Base-by-base conservation (phyloP, 2,888 invertebrate species). In the Melipona bicolor region DNA sequence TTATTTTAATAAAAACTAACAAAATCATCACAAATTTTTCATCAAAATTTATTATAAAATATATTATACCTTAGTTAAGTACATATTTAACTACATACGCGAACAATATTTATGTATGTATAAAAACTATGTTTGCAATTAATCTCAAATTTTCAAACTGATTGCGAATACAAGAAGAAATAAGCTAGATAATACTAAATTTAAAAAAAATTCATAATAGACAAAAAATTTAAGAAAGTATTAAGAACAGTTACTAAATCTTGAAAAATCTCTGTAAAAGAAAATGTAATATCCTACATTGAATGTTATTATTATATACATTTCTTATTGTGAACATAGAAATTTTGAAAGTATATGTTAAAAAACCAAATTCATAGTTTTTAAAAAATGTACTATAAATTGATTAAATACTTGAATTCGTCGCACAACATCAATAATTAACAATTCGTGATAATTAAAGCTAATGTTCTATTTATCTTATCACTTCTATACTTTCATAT, bases 21-120 rank as follows among this genome's bases (percentile, higher is more conserved):
- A 43, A n/a, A 49, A 49, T 54, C 27, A 15, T 17, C 4, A 21
- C 27, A 64, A 74, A 52, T 79, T 89, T 89, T 83, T 85, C 85
- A 87, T 2, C 85, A 92, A 93, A 91, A 88, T 94, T 93, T 93
- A 93, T 94, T 93, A 94, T 93, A 94, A 94, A 94, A 94, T 93
- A 94, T 93, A 93, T 92, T 91, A 93, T 90, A 93, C 89, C 91
- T 91, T 93, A 93, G 85, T 93, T 94, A 94, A 94, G 93, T 94
- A 94, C 94, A 93, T 91, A 91, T 90, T 85, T 91, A 93, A 92
- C 92, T 93, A 94, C 92, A 87, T 92, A 92, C 88, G 90, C 87
- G 82, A 88, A 89, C 89, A 85, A 84, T 81, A 64, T 83, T 68
- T 87, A 79, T 59, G 56, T 59, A 59, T 82, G 36, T 74, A 85